These are phyloP conservation scores for Melanostigma gelatinosum DNA, from an alignment of 2,113 vertebrate genomes.

Conservation along the genomic window DNA sequence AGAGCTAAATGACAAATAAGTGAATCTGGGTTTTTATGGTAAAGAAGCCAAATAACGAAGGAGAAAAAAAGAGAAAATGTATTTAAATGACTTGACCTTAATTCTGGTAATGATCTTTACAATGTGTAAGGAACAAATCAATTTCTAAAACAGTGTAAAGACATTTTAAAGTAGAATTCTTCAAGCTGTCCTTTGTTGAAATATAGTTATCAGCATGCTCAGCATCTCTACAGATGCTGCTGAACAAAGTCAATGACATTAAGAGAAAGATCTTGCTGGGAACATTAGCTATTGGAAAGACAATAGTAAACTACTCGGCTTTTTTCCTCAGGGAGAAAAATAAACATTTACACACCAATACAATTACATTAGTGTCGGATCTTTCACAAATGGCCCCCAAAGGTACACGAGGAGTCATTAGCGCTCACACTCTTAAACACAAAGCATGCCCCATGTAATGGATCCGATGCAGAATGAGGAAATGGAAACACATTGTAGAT, in stretches of 20 bases:
- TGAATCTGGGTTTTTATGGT: neutral
- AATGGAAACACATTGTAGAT: neutral
- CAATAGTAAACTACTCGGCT: neutral
- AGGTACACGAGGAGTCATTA: conserved; percentile 5
- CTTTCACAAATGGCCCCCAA: conserved; percentile 17
- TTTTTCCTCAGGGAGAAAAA: neutral
- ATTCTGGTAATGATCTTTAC: neutral
- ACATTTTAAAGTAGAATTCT: neutral
- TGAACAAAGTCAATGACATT: neutral
- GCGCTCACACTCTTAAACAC: neutral
- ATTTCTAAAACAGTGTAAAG: neutral
- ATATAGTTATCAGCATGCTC: neutral
- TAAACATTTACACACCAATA: conserved; percentile 16
- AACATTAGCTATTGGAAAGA: conserved; percentile 15
- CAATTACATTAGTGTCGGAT: conserved; percentile 14
- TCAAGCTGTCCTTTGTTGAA: neutral
- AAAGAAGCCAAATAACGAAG: neutral
- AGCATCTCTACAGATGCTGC: neutral
- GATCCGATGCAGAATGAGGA: neutral
- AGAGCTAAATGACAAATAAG: neutral
- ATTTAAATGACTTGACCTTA: neutral
- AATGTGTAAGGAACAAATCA: neutral
- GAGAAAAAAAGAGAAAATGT: neutral
- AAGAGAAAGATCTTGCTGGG: neutral
- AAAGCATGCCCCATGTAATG: neutral